A percentile compares a stretch with the other conserved stretches of the same genome.
phyloP scores from a whole-genome alignment of 2,888 invertebrate genomes.

The Oligia fasciuncula region DNA sequence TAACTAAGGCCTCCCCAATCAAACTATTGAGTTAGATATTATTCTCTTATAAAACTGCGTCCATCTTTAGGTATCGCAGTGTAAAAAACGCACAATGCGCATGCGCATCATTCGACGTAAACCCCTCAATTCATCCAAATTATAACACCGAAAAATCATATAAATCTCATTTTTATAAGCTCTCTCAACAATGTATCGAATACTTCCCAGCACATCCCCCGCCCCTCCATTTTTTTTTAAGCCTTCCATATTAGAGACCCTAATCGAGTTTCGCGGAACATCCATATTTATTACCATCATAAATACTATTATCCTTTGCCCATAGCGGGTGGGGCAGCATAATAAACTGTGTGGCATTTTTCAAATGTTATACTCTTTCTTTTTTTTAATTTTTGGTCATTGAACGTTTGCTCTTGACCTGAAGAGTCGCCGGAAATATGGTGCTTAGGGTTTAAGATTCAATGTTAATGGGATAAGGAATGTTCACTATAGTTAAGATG shows the following conservation, averaged over 20 bases:
- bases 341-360: constrained; percentile 54
- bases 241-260: constrained; percentile 69
- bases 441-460: neutral
- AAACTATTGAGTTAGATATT: neutral
- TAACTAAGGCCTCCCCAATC: neutral
- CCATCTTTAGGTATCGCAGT: neutral
- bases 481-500: neutral
- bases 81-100: neutral
- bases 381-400: neutral
- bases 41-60: neutral
- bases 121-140: constrained; percentile 7
- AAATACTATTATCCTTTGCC: constrained; percentile 67
- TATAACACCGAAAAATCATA: constrained; percentile 16
- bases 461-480: neutral
- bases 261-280: constrained; percentile 74
- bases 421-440: constrained; percentile 3
- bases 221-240: constrained; percentile 9
- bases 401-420: constrained; percentile 14
- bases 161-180: constrained; percentile 47
- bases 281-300: constrained; percentile 72
- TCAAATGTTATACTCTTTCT: constrained; percentile 29
- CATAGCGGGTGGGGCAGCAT: constrained; percentile 25
- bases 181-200: constrained; percentile 14
- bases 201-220: neutral
- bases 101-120: neutral